phyloP scores from a whole-genome alignment of 2,888 invertebrate genomes.

The Pedicia rivosa region DNA sequence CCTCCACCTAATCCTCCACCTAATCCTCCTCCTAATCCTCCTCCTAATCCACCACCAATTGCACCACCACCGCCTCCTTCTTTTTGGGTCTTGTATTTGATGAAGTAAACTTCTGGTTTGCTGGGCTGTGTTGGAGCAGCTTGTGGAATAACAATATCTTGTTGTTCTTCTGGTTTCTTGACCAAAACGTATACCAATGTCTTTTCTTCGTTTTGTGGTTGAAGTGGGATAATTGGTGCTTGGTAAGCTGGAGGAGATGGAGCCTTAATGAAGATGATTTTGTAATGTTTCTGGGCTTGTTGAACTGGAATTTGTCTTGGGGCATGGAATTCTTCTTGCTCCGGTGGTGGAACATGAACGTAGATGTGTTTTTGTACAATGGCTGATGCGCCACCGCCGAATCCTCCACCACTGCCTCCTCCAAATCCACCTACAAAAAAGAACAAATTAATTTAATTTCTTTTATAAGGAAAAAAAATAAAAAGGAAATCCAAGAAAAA shows the following conservation, averaged over 20 bases:
- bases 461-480: too few species aligned
- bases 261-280: constrained; percentile 86
- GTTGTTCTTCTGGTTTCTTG: constrained; percentile 74
- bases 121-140: constrained; percentile 67
- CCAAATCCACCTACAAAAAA: constrained; percentile 17
- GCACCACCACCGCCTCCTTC: constrained; percentile 17
- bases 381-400: constrained; percentile 26
- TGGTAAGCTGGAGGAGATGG: constrained; percentile 70
- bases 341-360: constrained; percentile 79
- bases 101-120: constrained; percentile 84
- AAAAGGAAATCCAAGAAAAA: too few species aligned
- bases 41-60: constrained; percentile 17
- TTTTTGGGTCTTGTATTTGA: constrained; percentile 34
- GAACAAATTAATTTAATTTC: too few species aligned
- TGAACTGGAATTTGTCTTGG: constrained; percentile 49
- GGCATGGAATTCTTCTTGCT: constrained; percentile 55
- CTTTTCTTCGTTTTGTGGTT: constrained; percentile 73
- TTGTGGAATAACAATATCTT: constrained; percentile 62
- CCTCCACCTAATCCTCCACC: constrained; percentile 13
- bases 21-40: constrained; percentile 12
- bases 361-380: constrained; percentile 76
- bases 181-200: constrained; percentile 78
- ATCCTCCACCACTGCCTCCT: constrained; percentile 21
- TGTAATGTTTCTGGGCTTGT: constrained; percentile 75
- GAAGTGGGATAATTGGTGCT: constrained; percentile 63